Base-by-base conservation (phyloP, 2,888 invertebrate species). In the Mythimna impura region DNA sequence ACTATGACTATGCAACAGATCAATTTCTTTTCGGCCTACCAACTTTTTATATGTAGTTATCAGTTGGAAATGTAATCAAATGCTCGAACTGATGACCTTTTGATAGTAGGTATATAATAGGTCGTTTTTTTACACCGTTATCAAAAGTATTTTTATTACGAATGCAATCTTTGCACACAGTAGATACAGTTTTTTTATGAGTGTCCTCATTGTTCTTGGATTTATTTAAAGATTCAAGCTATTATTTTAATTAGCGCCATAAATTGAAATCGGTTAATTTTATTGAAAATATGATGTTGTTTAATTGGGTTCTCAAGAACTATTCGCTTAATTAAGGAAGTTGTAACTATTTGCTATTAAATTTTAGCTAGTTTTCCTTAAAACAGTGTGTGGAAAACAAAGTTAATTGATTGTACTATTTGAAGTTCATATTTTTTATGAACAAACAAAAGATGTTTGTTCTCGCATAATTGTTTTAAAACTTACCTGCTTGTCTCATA, bases 301-400 rank as follows among this genome's bases (percentile, higher is more conserved):
- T 58, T 67, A 64, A 55, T 77, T 77, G 71, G 52, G 30, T 47
- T 60, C 30, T 50, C 58, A 62, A 40, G 14, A 64, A 10, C 6
- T 22, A 57, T 57, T 57, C 7, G 22, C 20, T 50, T 63, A 64
- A 67, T 71, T 65, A 61, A 47, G 17, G 2, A 66, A 12, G 57
- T 12, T 30, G 10, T 60, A 61, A 62, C 61, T 62, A 72, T 17
- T 60, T 10, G 10, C 47, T 25, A 50, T 65, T 62, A 43, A 25
- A 9, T 62, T 73, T 80, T 80, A 62, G 74, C 5, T 25, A 43
- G 25, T 77, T 80, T 74, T 80, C 74, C 80, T 73, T 52, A 62
- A 74, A 73, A 62, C 5, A 1, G 30, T 60, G 2, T 43, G 14
- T 47, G 36, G 54, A 73, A 73, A 50, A 70, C 71, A 71, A 55